Conservation (phyloP, 1,140 invertebrate species). For the Trialeurodes vaporariorum region DNA sequence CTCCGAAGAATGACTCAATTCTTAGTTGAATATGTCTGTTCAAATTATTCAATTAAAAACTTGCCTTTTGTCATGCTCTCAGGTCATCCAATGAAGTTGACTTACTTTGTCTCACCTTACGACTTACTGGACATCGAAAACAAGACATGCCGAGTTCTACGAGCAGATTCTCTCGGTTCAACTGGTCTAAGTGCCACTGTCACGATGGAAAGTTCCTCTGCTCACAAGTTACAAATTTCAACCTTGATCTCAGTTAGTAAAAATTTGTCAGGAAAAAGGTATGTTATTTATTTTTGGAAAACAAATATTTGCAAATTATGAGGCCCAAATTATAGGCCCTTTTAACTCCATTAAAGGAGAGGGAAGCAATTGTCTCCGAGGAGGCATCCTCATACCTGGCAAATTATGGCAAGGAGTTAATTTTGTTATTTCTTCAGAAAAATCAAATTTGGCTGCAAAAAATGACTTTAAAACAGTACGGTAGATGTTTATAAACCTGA, state of each 20-base stretch:
- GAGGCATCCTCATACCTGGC: no score
- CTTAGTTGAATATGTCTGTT: no score
- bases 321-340: no score
- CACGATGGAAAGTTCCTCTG: constrained; percentile 75
- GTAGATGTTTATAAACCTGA: no score
- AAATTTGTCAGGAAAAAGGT: constrained; percentile 64
- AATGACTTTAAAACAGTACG: no score
- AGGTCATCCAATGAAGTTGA: constrained; percentile 85
- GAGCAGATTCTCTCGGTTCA: constrained; percentile 51
- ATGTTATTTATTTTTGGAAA: constrained; percentile 10
- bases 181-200: constrained; percentile 80
- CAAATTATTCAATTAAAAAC: not conserved
- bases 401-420: no score
- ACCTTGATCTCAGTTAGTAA: constrained; percentile 65
- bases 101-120: constrained; percentile 91
- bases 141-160: constrained; percentile 58
- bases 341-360: no score
- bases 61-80: constrained; percentile 23
- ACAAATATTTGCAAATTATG: constrained; percentile 10
- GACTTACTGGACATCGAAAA: constrained; percentile 69
- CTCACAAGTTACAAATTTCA: constrained; percentile 74
- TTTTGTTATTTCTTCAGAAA: no score
- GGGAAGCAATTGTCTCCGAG: no score
- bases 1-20: no score
- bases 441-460: no score